Conservation (phyloP, 23 tunicate genomes). For the Trididemnum nubilum region DNA sequence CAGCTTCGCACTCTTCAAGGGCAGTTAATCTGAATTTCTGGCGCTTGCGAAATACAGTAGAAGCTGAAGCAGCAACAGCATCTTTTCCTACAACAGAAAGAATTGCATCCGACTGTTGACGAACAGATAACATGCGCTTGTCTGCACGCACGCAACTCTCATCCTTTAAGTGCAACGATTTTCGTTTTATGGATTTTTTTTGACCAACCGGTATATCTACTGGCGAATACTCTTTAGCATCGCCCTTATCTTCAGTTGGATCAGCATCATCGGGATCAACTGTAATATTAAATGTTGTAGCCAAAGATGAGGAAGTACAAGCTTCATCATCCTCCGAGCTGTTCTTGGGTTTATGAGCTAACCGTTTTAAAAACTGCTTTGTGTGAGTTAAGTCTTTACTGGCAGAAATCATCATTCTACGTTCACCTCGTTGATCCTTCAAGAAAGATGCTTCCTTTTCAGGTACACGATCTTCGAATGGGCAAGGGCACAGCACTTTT, state of each 20-base stretch:
- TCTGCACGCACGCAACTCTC: too few relatives aligned
- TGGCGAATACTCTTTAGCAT: not conserved
- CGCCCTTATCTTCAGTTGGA: not conserved
- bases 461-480: too few relatives aligned
- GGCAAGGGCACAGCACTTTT: too few relatives aligned
- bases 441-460: too few relatives aligned
- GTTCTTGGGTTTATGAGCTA: not conserved
- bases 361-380: not conserved
- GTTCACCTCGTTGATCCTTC: not conserved
- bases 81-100: not conserved
- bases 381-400: not conserved
- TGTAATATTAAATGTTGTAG: too few relatives aligned
- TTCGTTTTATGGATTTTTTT: not conserved
- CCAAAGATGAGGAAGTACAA: too few relatives aligned
- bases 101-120: not conserved
- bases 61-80: not conserved
- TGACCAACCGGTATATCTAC: not conserved
- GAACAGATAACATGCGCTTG: not conserved
- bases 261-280: too few relatives aligned
- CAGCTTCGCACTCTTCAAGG: not conserved
- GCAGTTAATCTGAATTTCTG: not conserved
- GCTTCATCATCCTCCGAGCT: too few relatives aligned
- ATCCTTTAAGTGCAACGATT: not conserved
- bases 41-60: not conserved
- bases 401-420: not conserved